Evolutionary conservation across 2,113 vertebrate genomes (phyloP).

Genomic region (Sporophila hypoxantha): DNA sequence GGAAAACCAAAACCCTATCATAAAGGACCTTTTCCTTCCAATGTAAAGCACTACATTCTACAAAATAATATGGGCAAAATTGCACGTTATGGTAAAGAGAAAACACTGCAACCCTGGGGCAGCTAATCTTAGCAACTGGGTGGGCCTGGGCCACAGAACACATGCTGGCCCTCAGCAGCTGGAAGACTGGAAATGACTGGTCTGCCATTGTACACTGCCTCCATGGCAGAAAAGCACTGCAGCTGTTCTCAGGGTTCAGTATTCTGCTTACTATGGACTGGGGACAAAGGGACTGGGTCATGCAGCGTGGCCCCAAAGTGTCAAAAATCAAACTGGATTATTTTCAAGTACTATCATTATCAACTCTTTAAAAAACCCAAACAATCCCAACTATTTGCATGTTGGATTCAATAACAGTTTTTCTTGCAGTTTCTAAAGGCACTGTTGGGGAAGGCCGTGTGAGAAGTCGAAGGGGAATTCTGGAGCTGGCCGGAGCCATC

Average conservation of each 20-base stretch:
- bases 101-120: neutral
- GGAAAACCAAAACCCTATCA: neutral
- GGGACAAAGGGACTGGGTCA: neutral
- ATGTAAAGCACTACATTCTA: neutral
- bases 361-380: neutral
- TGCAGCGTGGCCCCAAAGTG: rapidly evolving
- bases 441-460: neutral
- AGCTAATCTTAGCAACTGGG: neutral
- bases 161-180: neutral
- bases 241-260: neutral
- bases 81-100: neutral
- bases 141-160: neutral
- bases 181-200: neutral
- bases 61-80: neutral
- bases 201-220: neutral
- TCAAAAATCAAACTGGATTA: neutral
- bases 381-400: neutral
- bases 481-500: constrained; percentile 79
- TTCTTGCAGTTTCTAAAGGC: constrained; percentile 37
- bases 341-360: neutral
- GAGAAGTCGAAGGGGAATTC: constrained; percentile 68
- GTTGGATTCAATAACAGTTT: neutral
- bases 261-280: neutral
- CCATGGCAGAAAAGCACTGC: neutral
- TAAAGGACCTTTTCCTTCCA: neutral